Base-by-base conservation (phyloP, 2,113 vertebrate species). In the Sinocyclocheilus anophthalmus region DNA sequence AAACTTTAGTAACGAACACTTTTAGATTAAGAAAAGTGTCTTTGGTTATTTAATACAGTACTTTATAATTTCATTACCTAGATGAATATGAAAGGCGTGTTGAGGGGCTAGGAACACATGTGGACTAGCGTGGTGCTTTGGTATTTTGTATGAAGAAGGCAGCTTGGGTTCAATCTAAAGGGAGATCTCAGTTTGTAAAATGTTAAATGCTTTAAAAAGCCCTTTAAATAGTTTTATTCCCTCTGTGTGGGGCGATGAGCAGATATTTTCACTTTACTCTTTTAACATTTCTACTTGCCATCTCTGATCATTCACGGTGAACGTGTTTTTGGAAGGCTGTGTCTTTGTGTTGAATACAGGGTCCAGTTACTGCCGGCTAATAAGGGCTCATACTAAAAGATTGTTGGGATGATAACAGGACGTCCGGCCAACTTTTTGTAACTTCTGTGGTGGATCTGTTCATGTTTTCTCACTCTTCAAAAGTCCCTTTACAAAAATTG, bases 301-400 rank as follows among this genome's bases (percentile, higher is more conserved):
- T 72, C 39, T 50, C 11, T 55, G 48, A 39, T 39, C 37, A 53
- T n/a, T 48, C 18, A 70, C 12, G 0, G 16, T 39, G 70, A 76
- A 8, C 22, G 39, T 67, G 65, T 70, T 37, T 70, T 20, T 20
- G 11, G n/a, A 57, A 48, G 26, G n/a, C 5, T 61, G 53, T 75
- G 65, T 59, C 20, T 84, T 61, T 24, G 63, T 53, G 55, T 53
- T 72, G 50, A 5, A 55, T 4, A 77, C 69, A 77, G 85, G 48
- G 82, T 88, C 59, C 48, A 30, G 73, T 26, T 13, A 5, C 63
- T 82, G 69, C 69, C 85, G 81, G 82, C 69, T 81, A 26, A 59
- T n/a, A 84, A 89, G 83, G 88, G 85, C 88, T 89, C 33, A 55
- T 20, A 53, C 48, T 78, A 33, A 81, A 79, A 59, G 81, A 65